phyloP scores from a whole-genome alignment of 2,888 invertebrate species.

The Cyrtodaria siliqua region DNA sequence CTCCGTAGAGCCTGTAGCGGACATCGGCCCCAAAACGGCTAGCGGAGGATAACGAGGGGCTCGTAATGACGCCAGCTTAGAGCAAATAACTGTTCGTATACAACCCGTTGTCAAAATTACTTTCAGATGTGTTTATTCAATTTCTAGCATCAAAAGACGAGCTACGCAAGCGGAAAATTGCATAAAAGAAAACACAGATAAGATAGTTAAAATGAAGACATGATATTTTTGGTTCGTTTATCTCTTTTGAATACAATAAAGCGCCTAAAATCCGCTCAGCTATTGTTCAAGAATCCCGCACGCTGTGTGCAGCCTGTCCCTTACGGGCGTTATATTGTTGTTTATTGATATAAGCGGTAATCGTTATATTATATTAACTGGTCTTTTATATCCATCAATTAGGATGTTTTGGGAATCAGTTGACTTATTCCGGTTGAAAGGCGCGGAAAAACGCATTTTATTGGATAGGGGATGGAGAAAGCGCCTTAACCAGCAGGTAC shows the following conservation, averaged over 20 bases:
- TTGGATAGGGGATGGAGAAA: too few species aligned
- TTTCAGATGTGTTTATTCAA: slow-evolving; percentile 36
- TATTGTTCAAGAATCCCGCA: neutral
- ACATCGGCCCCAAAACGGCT: too few species aligned
- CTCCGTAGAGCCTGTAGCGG: too few species aligned
- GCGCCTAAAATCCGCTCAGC: neutral
- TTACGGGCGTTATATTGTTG: too few species aligned
- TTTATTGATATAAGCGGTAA: too few species aligned
- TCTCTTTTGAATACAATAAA: slow-evolving; percentile 17
- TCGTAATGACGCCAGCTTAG: slow-evolving; percentile 25
- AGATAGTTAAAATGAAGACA: slow-evolving; percentile 31
- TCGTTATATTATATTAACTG: too few species aligned
- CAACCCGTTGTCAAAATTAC: slow-evolving; percentile 7
- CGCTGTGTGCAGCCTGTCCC: neutral
- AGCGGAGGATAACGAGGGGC: neutral
- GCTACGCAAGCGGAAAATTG: slow-evolving; percentile 24
- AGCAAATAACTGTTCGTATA: slow-evolving; percentile 13
- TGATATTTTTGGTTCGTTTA: slow-evolving; percentile 14
- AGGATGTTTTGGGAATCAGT: too few species aligned
- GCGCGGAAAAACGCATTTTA: too few species aligned
- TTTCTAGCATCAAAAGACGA: slow-evolving; percentile 38
- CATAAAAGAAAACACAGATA: slow-evolving; percentile 34
- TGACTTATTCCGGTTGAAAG: too few species aligned
- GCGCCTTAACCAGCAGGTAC: too few species aligned
- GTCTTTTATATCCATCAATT: too few species aligned